phyloP scores from a whole-genome alignment of 2,797 vertebrate species.

The Acipenser ruthenus region DNA sequence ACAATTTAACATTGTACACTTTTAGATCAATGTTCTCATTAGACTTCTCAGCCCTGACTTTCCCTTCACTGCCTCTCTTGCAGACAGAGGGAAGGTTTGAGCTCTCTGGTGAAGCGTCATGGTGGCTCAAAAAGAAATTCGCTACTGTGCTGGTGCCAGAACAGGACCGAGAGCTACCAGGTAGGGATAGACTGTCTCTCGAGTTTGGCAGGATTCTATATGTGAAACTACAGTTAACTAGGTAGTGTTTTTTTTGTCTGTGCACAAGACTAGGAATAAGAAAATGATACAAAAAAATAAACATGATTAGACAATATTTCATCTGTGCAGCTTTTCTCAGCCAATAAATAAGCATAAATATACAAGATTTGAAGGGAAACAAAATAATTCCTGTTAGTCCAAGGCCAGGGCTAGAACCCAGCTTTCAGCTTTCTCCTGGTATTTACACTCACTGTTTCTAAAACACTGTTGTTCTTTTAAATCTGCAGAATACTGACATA shows the following conservation, averaged over 20 bases:
- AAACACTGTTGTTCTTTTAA: neutral
- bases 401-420: too few species aligned
- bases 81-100: slow-evolving; percentile 59
- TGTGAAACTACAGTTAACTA: neutral
- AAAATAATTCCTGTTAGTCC: too few species aligned
- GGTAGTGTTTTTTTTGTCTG: neutral
- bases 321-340: too few species aligned
- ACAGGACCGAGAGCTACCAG: slow-evolving; percentile 58
- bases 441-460: neutral
- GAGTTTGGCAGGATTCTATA: neutral
- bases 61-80: neutral
- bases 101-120: slow-evolving; percentile 55
- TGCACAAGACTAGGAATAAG: too few species aligned
- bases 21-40: too few species aligned
- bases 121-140: slow-evolving; percentile 64
- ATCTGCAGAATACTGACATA: slow-evolving; percentile 62
- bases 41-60: neutral
- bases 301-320: too few species aligned
- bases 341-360: too few species aligned
- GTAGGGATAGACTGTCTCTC: slow-evolving; percentile 27
- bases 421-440: too few species aligned
- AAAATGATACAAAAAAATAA: too few species aligned
- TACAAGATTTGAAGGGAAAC: too few species aligned
- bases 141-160: slow-evolving; percentile 63
- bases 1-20: too few species aligned